These are phyloP conservation scores for Nephila pilipes DNA, from an alignment of 1,140 invertebrate genomes.

Conservation along the genomic window DNA sequence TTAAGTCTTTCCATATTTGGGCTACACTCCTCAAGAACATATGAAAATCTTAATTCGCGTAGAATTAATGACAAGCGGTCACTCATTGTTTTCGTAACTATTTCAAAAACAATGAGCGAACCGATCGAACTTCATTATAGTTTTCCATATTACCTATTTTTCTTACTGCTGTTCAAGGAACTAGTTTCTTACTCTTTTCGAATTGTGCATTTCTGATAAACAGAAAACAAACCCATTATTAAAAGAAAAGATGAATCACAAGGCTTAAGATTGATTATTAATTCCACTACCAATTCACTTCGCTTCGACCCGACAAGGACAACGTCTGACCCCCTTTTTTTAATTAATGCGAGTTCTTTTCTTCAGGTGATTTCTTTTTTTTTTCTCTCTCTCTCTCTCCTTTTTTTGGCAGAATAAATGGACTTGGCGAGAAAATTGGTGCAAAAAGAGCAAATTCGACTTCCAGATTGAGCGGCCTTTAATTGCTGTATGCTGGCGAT, in stretches of 20 bases:
- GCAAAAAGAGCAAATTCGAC: background rate
- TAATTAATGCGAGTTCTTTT: background rate
- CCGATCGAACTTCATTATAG: background rate
- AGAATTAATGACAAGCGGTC: background rate
- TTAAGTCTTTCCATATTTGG: too few relatives aligned
- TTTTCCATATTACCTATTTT: background rate
- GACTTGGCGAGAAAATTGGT: background rate
- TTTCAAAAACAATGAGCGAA: background rate
- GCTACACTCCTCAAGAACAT: too few relatives aligned
- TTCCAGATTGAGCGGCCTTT: background rate
- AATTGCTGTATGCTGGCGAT: slow-evolving; percentile 4
- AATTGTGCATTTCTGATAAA: background rate
- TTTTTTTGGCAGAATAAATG: background rate
- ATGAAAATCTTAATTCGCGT: too few relatives aligned
- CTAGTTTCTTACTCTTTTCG: background rate
- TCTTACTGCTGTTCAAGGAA: background rate
- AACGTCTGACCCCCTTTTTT: background rate
- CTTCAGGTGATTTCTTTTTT: background rate
- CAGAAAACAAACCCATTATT: background rate
- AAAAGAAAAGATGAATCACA: background rate
- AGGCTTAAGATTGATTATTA: background rate
- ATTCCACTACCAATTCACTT: background rate
- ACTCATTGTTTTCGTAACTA: background rate
- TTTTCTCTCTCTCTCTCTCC: background rate
- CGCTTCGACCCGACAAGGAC: background rate